Evolutionary conservation across 1,140 invertebrate species (phyloP), one percentile per base, ranked within the genome.

Genomic region (Battus philenor): DNA sequence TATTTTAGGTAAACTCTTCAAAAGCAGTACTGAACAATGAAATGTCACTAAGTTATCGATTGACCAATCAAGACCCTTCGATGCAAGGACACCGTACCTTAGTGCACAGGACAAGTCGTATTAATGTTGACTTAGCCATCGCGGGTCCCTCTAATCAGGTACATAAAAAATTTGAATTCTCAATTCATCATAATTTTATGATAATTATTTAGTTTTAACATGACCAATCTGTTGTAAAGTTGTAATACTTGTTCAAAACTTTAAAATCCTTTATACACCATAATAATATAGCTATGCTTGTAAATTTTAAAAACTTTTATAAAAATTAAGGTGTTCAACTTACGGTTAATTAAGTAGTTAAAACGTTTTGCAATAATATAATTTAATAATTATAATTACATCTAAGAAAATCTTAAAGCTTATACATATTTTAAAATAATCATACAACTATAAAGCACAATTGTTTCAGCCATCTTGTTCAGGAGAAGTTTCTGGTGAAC

Each of bases 21-120:
- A 92, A 93, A 54, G 93, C 92, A 0, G 91, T 93, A 4, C 64
- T 95, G 12, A 94, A 93, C 73, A 92, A 91, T 56, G 90, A 92
- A 53, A 77, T 87, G 75, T 79, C 83, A 0, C 44, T 84, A 11
- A 82, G 73, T 38, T 87, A 86, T 50, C 69, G 82, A n/a, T 55
- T 87, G 10, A 80, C 79, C 2, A 78, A 81, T 31, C 74, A 76
- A 1, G 81, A 82, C 20, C 56, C 71, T 0, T 43, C 64, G 3
- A 57, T 66, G 43, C 52, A 65, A 22, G 59, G 57, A 7, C 76
- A 79, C 16, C 53, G 80, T 6, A 64, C 62, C 0, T 16, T 72
- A 15, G 47, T 81, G 12, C 65, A 67, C 24, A 61, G 76, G 27
- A 71, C 38, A 44, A 66, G 59, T 39, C 63, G 69, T 7, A 58